Conservation (phyloP, 1,140 invertebrate species). For the Lepidurus apus region DNA sequence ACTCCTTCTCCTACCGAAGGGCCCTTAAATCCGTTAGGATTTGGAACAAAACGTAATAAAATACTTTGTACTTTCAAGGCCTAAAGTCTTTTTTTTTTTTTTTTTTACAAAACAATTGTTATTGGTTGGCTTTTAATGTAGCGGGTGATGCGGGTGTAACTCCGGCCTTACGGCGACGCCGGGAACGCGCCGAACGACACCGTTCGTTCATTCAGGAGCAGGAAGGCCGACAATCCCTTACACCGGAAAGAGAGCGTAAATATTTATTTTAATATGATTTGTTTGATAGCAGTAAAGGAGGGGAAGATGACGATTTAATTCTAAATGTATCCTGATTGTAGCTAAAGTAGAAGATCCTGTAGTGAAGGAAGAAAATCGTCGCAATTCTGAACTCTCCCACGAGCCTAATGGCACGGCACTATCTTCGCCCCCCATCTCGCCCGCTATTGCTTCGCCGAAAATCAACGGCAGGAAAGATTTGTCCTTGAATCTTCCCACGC, state of each 20-base stretch:
- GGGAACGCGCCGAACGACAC: slow-evolving; percentile 72
- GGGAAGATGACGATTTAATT: background rate
- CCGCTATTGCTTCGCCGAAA: slow-evolving; percentile 26
- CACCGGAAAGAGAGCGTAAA: slow-evolving; percentile 3
- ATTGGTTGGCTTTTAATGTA: slow-evolving; percentile 39
- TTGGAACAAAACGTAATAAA: slow-evolving; percentile 1
- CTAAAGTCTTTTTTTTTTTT: too few species aligned
- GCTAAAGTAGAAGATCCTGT: slow-evolving; percentile 23
- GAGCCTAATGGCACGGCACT: slow-evolving; percentile 49
- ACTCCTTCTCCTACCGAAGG: background rate
- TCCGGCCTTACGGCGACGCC: slow-evolving; percentile 62
- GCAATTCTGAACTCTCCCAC: slow-evolving; percentile 43
- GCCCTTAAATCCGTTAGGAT: background rate
- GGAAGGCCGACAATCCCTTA: slow-evolving; percentile 41
- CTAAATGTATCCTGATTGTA: slow-evolving; percentile 1
- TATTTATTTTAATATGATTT: background rate
- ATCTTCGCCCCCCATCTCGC: slow-evolving; percentile 38
- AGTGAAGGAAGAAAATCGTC: slow-evolving; percentile 41
- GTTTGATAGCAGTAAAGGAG: background rate
- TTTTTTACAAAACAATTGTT: too few species aligned
- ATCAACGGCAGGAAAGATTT: slow-evolving; percentile 37
- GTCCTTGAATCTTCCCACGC: slow-evolving; percentile 34
- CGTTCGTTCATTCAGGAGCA: slow-evolving; percentile 72
- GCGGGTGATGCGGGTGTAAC: slow-evolving; percentile 62
- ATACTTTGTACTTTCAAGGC: too few species aligned